Evolutionary conservation across 2,888 invertebrate genomes (phyloP), one percentile per base, ranked within the genome.

Genomic region (Cyaniris semiargus): DNA sequence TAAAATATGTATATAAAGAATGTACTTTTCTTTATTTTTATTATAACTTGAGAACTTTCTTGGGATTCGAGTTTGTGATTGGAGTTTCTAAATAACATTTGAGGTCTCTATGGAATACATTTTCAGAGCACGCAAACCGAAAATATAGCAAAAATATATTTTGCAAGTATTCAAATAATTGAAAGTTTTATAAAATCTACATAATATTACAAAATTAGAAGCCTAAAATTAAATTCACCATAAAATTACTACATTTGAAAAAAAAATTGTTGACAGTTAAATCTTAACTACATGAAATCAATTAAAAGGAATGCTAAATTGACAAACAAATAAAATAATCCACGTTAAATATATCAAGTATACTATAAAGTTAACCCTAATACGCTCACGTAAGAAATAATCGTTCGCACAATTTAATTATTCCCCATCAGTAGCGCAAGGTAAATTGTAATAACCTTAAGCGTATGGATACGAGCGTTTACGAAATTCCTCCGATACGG

Each of bases 401-500:
- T 38, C 23, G 72, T 82, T 21, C 27, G 15, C 66, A 74, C 76
- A 66, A 27, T n/a, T 74, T 75, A 78, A 78, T 80, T 80, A 79
- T 79, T 80, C 77, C 34, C 23, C 21, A 71, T 58, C 48, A 44
- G 31, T 60, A 74, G 48, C 21, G 34, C n/a, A 71, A 76, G 34
- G 60, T 23, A 79, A 58, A 70, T 48, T 53, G 48, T 53, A 74
- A 53, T 74, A 27, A 53, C 21, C 44, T 48, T 74, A 48, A 18
- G 74, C 48, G 71, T 21, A 48, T 72, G 44, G 44, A 27, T 44
- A 23, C 23, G 23, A 44, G 72, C 74, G 74, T 23, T 74, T 74
- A 74, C 27, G 74, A 74, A 74, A 74, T 74, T 74, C 74, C 74
- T 23, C 48, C 74, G 53, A 74, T 74, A 74, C 71, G 79, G 77